Evolutionary conservation across 2,113 vertebrate species (phyloP).

Genomic region (Myanophis thanlyinensis): DNA sequence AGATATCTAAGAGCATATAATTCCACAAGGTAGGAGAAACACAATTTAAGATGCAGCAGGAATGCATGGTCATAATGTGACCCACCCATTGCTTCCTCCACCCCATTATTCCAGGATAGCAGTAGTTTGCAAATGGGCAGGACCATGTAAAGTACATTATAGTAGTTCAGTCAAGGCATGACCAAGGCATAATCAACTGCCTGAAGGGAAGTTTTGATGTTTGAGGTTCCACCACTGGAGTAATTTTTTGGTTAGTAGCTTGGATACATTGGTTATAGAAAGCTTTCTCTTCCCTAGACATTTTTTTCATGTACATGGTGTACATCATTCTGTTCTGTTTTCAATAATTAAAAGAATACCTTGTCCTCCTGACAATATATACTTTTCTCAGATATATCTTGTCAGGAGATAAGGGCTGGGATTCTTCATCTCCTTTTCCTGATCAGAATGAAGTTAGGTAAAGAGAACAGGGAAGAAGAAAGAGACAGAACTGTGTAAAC

Average conservation of each 20-base stretch:
- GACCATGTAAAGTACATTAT: too few species aligned
- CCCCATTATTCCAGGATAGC: too few species aligned
- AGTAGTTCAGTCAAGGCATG: too few species aligned
- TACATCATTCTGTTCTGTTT: slow-evolving; percentile 83
- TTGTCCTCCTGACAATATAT: slow-evolving; percentile 81
- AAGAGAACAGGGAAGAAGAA: not conserved
- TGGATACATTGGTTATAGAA: slow-evolving; percentile 80
- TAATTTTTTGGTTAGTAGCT: slow-evolving; percentile 78
- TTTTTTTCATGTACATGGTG: slow-evolving; percentile 71
- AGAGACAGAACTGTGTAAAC: not conserved
- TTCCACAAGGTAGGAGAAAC: not conserved
- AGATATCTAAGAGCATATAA: not conserved
- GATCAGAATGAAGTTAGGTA: slow-evolving; percentile 80
- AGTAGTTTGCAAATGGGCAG: too few species aligned
- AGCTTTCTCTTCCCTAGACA: slow-evolving; percentile 82
- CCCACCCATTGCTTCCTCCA: too few species aligned
- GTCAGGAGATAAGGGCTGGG: too few species aligned
- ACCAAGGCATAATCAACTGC: not conserved
- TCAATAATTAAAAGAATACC: slow-evolving; percentile 83
- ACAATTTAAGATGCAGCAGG: too few species aligned
- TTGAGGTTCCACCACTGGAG: slow-evolving; percentile 77
- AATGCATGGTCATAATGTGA: too few species aligned
- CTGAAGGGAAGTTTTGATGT: slow-evolving; percentile 70
- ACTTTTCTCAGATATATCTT: slow-evolving; percentile 22
- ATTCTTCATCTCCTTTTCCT: slow-evolving; percentile 73